Evolutionary conservation across 1,140 invertebrate genomes (phyloP), one percentile per base, ranked within the genome.

Genomic region (Pogonomyrmex barbatus): DNA sequence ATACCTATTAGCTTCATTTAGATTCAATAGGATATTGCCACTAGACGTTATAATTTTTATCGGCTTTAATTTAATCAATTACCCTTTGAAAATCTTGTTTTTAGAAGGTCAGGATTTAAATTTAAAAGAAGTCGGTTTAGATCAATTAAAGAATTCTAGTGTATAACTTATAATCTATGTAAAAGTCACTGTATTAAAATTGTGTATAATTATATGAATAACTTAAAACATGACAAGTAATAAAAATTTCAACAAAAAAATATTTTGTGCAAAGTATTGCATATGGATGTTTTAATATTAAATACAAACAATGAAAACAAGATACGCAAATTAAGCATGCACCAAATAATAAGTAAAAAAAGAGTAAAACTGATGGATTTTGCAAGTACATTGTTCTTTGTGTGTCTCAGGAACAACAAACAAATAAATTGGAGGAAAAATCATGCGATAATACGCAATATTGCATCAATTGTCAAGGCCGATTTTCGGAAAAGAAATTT

Each of bases 1-100:
- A 70, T 6, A 8, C 10, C 50, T 45, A 56, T 45, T 70, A 14
- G 24, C 39, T 45, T 68, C 50, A 68, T 81, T 17, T 68, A 39
- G 14, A 56, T 47, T 81, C 9, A 70, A 45, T 70, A 30, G 17
- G 24, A 56, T 56, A 30, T 81, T 45, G 56, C 6, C 33, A n/a
- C 4, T 12, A 5, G 12, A 10, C 33, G 17, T 65, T 6, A 24
- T n/a, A 58, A 82, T 33, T 82, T 42, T 47, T 17, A 81, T 81
- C 14, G 36, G 10, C 12, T 81, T 52, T 78, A 24, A n/a, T 50
- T 65, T 36, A 63, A 65, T 30, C 2, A 36, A 39, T 60, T 52
- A 3, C n/a, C 39, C 14, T 45, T 12, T 9, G 2, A 54, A n/a
- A 39, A 81, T 45, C 68, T 56, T 45, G 12, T 52, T 68, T 2